Evolutionary conservation across 1,140 invertebrate genomes (phyloP).

Genomic region (Mactra quadrangularis): DNA sequence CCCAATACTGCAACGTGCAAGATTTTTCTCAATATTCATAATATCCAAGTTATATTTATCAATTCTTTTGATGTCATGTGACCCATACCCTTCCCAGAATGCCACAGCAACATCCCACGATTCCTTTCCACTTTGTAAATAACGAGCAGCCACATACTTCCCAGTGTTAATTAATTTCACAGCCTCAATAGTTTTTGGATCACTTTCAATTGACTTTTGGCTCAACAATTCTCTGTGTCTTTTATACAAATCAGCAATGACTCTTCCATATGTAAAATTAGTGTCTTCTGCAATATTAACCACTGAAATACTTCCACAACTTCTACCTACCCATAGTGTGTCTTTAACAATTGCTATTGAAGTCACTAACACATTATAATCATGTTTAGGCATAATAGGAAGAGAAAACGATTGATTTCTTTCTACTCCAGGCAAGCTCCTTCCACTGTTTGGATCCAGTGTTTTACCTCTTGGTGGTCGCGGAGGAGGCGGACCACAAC

Average conservation of each 20-base stretch:
- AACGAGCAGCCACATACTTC: conserved; percentile 39
- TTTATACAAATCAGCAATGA: conserved; percentile 30
- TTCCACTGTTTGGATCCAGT: no score
- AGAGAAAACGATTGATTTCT: conserved; percentile 18
- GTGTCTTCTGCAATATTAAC: conserved; percentile 6
- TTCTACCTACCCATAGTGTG: conserved; percentile 50
- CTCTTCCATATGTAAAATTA: conserved; percentile 7
- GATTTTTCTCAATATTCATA: conserved; percentile 17
- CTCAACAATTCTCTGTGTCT: not conserved
- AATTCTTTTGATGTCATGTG: conserved; percentile 15
- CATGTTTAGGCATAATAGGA: conserved; percentile 8
- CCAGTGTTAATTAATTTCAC: conserved; percentile 16
- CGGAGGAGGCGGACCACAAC: not conserved
- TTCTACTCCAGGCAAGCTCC: not conserved
- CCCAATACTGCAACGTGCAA: no score
- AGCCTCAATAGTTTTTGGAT: no score
- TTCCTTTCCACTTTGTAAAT: conserved; percentile 14
- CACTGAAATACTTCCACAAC: conserved; percentile 41
- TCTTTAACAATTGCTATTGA: conserved; percentile 42
- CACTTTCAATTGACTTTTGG: not conserved
- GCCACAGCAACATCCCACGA: conserved; percentile 25
- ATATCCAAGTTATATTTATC: conserved; percentile 14
- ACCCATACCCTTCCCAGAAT: conserved; percentile 47
- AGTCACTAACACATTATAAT: conserved; percentile 20
- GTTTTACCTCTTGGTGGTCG: not conserved